Evolutionary conservation across 2,797 vertebrate genomes (phyloP), one percentile per base, ranked within the genome.

Genomic region (Sebastes iracundus): DNA sequence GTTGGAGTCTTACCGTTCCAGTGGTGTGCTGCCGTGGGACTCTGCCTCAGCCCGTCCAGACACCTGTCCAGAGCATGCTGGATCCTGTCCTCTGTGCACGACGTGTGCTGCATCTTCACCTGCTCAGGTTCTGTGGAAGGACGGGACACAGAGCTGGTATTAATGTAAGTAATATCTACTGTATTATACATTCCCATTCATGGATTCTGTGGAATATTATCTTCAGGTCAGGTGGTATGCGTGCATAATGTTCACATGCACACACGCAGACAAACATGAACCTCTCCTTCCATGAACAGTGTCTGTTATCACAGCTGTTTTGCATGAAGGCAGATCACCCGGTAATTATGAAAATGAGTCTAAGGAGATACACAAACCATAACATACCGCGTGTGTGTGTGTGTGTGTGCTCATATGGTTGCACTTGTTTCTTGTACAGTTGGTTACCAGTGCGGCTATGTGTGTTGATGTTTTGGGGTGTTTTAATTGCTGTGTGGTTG

Each of bases 21-120:
- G 90, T 97, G 93, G 5, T 96, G 88, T 68, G 92, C 75, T 8
- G 93, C 88, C 83, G 91, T 85, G 63, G 92, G 82, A 77, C 95
- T 94, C 87, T 93, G 93, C n/a, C 96, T 96, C 80, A 99, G 96
- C 14, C 98, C 97, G 0, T 98, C 97, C 61, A 99, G 94, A 79
- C 98, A 99, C 76, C 97, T 93, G 74, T 99, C 97, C 95, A 99
- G 90, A 3, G 97, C 97, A 0, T 99, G 98, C 94, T 98, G 97
- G 95, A 99, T 99, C 89, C 98, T 96, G 95, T 99, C 98, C 96
- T 99, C 98, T 0, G 98, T 99, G 92, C 98, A 99, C 3, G 98
- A 97, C 23, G 98, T 99, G 94, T 98, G 92, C 96, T 99, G 97
- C 98, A 99, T 99, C 96, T 96, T 99, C 90, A 95, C 97, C 89